Evolutionary conservation across 2,888 invertebrate species (phyloP).

Genomic region (Drosophila melanosoma): DNA sequence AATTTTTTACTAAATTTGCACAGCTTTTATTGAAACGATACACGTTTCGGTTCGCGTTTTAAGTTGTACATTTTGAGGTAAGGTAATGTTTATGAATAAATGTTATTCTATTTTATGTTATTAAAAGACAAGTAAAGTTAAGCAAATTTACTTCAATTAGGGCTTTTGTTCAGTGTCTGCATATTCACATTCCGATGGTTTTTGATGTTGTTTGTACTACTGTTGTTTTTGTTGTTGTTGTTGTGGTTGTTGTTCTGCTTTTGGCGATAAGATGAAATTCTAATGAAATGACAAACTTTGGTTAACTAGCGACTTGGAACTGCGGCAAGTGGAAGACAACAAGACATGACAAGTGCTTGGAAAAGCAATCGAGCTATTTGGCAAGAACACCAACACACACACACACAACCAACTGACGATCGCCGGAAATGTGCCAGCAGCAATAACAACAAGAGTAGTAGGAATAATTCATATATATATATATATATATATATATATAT

Average conservation of each 20-base stretch:
- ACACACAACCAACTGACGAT: slow-evolving; percentile 30
- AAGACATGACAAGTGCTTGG: slow-evolving; percentile 43
- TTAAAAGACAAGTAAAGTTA: not conserved
- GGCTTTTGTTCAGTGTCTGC: not conserved
- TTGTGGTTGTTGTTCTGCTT: slow-evolving; percentile 16
- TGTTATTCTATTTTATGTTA: not conserved
- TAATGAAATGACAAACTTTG: slow-evolving; percentile 62
- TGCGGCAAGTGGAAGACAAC: slow-evolving; percentile 42
- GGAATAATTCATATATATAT: not conserved
- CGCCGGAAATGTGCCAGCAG: slow-evolving; percentile 43
- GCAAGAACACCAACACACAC: slow-evolving; percentile 20
- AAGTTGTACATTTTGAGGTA: not conserved
- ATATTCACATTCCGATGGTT: not conserved
- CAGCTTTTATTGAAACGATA: not conserved
- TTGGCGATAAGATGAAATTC: slow-evolving; percentile 59
- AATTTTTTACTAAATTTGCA: not conserved
- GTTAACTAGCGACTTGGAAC: slow-evolving; percentile 44
- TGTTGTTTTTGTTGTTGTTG: slow-evolving; percentile 2
- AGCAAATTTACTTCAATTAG: not conserved
- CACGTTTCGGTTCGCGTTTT: not conserved
- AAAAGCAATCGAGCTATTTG: slow-evolving; percentile 44
- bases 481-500: not conserved
- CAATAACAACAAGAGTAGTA: slow-evolving; percentile 18
- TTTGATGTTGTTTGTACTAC: not conserved
- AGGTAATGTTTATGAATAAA: too few species aligned